Conservation (phyloP, 2,113 vertebrate genomes). For the Capricornis sumatraensis region DNA sequence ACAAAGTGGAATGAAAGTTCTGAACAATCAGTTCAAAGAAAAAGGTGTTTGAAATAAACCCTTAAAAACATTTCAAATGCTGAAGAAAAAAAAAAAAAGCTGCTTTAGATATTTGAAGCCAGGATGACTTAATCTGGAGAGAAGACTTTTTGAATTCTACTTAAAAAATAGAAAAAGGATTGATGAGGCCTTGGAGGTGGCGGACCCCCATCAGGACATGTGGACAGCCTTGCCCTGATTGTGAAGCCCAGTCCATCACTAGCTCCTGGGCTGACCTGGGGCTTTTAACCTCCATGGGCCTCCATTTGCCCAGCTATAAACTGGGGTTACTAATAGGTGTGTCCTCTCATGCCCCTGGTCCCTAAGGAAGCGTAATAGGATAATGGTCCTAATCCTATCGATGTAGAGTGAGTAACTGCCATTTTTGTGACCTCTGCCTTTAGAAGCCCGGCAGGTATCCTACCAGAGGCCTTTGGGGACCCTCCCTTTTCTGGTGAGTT, state of each 20-base stretch:
- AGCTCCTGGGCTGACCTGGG: background rate
- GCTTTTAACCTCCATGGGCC: conserved; percentile 31
- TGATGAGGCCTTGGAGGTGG: background rate
- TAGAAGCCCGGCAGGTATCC: background rate
- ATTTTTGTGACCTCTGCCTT: background rate
- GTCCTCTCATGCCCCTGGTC: background rate
- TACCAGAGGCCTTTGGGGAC: background rate
- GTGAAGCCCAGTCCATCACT: background rate
- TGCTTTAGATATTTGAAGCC: conserved; percentile 58
- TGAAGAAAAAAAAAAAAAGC: background rate
- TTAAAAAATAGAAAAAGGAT: background rate
- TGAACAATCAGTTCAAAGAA: conserved; percentile 53
- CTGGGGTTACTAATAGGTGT: conserved; percentile 40
- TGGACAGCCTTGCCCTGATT: background rate
- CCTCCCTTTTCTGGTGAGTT: background rate
- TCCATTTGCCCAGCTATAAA: conserved; percentile 60
- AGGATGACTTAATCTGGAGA: conserved; percentile 61
- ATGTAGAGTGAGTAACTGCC: background rate
- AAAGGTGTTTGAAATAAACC: conserved; percentile 62
- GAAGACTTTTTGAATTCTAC: conserved; percentile 34
- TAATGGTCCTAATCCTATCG: background rate
- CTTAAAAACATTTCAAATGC: conserved; percentile 69
- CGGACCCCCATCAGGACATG: fast-evolving
- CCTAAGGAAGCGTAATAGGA: conserved; percentile 23
- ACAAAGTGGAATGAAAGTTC: conserved; percentile 52